Base-by-base conservation (phyloP, 2,888 invertebrate genomes). In the Drosophila buzzatii region DNA sequence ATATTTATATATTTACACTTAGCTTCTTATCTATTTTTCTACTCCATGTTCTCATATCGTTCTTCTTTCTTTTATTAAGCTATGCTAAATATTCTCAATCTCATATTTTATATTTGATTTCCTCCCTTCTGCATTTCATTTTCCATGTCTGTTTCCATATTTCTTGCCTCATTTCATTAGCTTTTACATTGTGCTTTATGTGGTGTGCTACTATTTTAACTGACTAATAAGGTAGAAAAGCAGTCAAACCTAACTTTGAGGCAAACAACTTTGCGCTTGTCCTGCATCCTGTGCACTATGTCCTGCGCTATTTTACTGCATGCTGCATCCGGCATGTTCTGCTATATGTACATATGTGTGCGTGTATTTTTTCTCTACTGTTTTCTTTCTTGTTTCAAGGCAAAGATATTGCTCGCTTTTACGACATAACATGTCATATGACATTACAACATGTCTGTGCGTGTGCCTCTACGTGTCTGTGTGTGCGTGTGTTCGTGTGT, bases 391-490 rank as follows among this genome's bases (percentile, higher is more conserved):
- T 78, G 70, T 69, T 76, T 76, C 66, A 81, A 85, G 86, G 79
- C 86, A 86, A 83, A 85, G 83, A 88, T 84, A 84, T 86, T 84
- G 84, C 84, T 84, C 82, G 69, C 85, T 84, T 85, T 85, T 85
- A 85, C 83, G 83, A 83, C 79, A 82, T 83, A 86, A 88, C 88
- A 88, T 86, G 88, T 86, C 86, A 86, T 86, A 83, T 83, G 88
- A 83, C 80, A 85, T 85, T 85, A 81, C 83, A 85, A 76, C 81
- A 87, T 85, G 84, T 82, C 85, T 79, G 68, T 66, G 39, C 27
- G 23, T 51, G 53, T 33, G 49, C 18, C 14, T 20, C 35, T 16
- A 35, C 23, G 61, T 49, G 53, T 59, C 39, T 55, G 23, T 35
- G 42, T 35, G 23, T 56, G 42, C 49, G 52, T 66, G 58, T 66